Base-by-base conservation (phyloP, 2,797 vertebrate genomes). In the Neosalanx taihuensis region DNA sequence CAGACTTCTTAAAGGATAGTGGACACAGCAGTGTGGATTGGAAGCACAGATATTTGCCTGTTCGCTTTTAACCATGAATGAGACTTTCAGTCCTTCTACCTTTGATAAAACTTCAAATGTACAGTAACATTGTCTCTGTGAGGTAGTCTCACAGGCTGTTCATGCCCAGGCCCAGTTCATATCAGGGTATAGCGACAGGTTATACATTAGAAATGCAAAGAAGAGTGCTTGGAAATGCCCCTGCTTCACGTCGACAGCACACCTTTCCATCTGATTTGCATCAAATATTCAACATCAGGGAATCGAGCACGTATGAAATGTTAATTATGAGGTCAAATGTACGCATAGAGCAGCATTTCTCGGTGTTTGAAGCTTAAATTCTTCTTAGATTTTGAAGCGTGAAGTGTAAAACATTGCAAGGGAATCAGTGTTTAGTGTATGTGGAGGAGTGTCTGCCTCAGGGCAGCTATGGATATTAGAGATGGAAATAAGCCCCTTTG, bases 1-100 rank as follows among this genome's bases (percentile, higher is more conserved):
- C 20, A 37, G 20, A 46, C 72, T 73, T 63, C 64, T 72, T 79
- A 80, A 66, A 78, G 75, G 74, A 79, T 83, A 76, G 81, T 86
- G 81, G 61, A 33, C n/a, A 70, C 75, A 86, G 63, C 72, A 79
- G 30, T 30, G 80, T 79, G 6, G 78, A 84, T 74, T 74, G 70
- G 5, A 67, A 60, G 58, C 18, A 26, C 30, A 33, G 31, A 29
- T 7, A 65, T 67, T 72, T 64, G 64, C 2, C 64, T 67, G 75
- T 79, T 53, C 5, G 64, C 46, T 70, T 46, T 46, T 12, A 46
- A 46, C 41, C 41, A 46, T 46, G 41, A 46, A 46, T 46, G 12
- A 13, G 35, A 37, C 6, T 37, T 37, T 37, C 35, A 10, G 35
- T 37, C 7, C 35, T 37, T 37, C 6, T 37, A 37, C 7, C 35